These are phyloP conservation scores for Coendou prehensilis DNA, from an alignment of 2,797 vertebrate genomes.

Conservation along the genomic window DNA sequence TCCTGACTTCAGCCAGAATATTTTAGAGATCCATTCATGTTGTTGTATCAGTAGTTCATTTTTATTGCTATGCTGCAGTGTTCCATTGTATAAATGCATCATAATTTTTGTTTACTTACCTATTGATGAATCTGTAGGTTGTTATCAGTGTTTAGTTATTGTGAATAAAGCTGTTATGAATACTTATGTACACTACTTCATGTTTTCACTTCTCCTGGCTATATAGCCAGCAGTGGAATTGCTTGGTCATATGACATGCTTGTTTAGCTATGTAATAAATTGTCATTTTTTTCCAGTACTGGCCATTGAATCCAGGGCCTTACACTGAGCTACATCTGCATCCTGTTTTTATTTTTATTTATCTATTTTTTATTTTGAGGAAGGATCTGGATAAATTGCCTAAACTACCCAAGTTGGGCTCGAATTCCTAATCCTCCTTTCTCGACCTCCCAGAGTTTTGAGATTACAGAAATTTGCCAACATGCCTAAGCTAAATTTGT, in stretches of 20 bases:
- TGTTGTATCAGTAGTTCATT: not conserved
- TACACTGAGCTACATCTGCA: not conserved
- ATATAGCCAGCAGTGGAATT: not conserved
- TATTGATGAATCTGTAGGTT: not conserved
- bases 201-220: not conserved
- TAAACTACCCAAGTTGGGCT: not conserved
- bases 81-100: not conserved
- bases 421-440: not conserved
- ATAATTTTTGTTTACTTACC: not conserved
- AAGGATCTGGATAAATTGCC: not conserved
- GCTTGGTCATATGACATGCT: not conserved
- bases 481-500: not conserved
- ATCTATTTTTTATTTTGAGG: not conserved
- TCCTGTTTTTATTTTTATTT: not conserved
- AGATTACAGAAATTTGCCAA: not conserved
- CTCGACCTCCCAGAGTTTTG: not conserved
- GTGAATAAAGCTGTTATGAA: not conserved
- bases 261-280: conserved; percentile 11
- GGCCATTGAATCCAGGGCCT: not conserved
- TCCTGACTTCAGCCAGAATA: not conserved
- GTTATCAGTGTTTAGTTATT: not conserved
- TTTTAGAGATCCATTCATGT: not conserved
- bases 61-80: not conserved
- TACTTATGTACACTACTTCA: not conserved
- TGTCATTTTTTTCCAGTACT: not conserved